Evolutionary conservation across 2,888 invertebrate species (phyloP).

Genomic region (Gisinianus flammeolus): DNA sequence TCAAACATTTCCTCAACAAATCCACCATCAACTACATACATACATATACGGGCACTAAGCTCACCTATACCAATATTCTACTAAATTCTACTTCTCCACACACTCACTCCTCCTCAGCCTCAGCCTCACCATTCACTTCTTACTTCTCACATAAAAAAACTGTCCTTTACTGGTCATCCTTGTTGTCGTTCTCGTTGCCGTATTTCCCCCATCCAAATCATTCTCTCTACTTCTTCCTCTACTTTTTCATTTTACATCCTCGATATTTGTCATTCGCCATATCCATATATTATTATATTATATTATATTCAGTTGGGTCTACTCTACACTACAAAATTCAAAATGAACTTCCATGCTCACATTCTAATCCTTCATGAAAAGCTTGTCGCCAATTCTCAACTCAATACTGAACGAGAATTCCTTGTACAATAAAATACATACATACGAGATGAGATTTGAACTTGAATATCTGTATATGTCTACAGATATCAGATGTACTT

Average conservation of each 20-base stretch:
- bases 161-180: neutral
- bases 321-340: too few relatives aligned
- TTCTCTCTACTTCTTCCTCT: neutral
- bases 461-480: too few relatives aligned
- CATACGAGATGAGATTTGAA: too few relatives aligned
- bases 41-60: neutral
- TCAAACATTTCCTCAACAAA: conserved; percentile 44
- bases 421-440: too few relatives aligned
- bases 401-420: neutral
- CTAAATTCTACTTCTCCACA: neutral
- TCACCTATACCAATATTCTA: neutral
- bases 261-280: too few relatives aligned
- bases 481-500: too few relatives aligned
- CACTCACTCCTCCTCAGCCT: neutral
- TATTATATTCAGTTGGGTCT: too few relatives aligned
- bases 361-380: too few relatives aligned
- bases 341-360: neutral
- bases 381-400: neutral
- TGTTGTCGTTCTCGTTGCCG: neutral
- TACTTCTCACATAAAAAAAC: neutral
- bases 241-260: too few relatives aligned
- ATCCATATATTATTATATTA: too few relatives aligned
- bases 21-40: neutral
- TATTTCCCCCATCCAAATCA: conserved; percentile 1
- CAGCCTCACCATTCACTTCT: neutral